phyloP scores from a whole-genome alignment of 1,140 invertebrate species.

The Neotoxoptera formosana region DNA sequence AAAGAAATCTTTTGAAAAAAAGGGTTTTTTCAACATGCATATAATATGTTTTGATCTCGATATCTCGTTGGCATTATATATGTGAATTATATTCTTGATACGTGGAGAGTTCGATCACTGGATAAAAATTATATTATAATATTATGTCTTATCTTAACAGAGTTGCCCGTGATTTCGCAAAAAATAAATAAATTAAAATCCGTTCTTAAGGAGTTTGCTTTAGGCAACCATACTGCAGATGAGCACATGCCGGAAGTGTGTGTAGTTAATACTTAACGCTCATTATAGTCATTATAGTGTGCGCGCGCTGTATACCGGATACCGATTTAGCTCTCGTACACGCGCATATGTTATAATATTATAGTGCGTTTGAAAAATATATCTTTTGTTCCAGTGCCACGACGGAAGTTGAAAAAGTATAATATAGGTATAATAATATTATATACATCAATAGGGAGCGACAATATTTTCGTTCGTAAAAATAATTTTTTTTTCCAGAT shows the following conservation, averaged over 20 bases:
- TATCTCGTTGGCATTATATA: neutral
- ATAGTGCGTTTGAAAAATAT: neutral
- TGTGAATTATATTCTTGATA: too few species aligned
- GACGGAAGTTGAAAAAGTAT: neutral
- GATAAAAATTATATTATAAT: neutral
- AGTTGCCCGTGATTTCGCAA: neutral
- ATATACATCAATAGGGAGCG: neutral
- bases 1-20: neutral
- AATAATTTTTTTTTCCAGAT: neutral
- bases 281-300: neutral
- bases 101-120: neutral
- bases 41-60: neutral
- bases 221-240: neutral
- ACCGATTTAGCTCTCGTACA: neutral
- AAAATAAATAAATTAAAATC: neutral
- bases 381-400: neutral
- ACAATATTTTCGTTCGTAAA: neutral
- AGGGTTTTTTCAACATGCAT: neutral
- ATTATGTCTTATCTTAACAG: neutral
- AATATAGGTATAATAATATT: neutral
- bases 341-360: neutral
- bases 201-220: neutral
- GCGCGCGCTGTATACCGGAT: neutral
- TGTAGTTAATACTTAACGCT: neutral
- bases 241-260: neutral